Percentiles rank a stretch among this genome's conserved stretches.
Conservation (phyloP, 2,888 invertebrate genomes). For the Biston stratarius region DNA sequence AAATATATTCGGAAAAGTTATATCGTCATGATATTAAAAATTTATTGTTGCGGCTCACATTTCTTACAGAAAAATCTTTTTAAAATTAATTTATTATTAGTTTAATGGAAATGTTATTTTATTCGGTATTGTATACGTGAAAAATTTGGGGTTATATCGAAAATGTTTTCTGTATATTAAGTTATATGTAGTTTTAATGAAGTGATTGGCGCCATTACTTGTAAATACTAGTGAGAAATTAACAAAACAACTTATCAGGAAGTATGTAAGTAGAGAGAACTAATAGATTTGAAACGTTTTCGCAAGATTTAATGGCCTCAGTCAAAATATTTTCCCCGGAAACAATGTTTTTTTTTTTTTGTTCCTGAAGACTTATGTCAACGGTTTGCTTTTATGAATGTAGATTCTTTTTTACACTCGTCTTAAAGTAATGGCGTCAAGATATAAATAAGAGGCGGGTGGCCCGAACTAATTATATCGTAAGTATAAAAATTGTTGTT, state of each 20-base stretch:
- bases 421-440: slow-evolving; percentile 50
- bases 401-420: too few relatives aligned
- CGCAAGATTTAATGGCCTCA: too few relatives aligned
- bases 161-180: slow-evolving; percentile 58
- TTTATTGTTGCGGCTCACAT: slow-evolving; percentile 75
- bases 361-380: too few relatives aligned
- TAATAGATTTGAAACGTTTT: too few relatives aligned
- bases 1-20: slow-evolving; percentile 67
- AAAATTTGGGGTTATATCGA: slow-evolving; percentile 63
- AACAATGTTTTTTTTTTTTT: too few relatives aligned
- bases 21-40: slow-evolving; percentile 81
- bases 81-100: slow-evolving; percentile 74
- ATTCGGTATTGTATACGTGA: slow-evolving; percentile 63
- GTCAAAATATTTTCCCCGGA: too few relatives aligned
- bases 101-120: slow-evolving; percentile 65
- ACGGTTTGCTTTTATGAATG: too few relatives aligned
- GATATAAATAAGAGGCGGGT: slow-evolving; percentile 49
- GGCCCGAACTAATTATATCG: slow-evolving; percentile 66
- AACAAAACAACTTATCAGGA: background rate
- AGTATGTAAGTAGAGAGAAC: too few relatives aligned
- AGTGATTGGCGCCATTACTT: slow-evolving; percentile 50
- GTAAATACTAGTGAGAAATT: background rate
- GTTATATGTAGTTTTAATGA: slow-evolving; percentile 56
- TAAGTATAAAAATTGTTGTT: slow-evolving; percentile 72
- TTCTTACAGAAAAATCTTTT: slow-evolving; percentile 56